A percentile compares a stretch with the other conserved stretches of the same genome.
Evolutionary conservation across 2,888 invertebrate species (phyloP).

Genomic region (Dilophus febrilis): DNA sequence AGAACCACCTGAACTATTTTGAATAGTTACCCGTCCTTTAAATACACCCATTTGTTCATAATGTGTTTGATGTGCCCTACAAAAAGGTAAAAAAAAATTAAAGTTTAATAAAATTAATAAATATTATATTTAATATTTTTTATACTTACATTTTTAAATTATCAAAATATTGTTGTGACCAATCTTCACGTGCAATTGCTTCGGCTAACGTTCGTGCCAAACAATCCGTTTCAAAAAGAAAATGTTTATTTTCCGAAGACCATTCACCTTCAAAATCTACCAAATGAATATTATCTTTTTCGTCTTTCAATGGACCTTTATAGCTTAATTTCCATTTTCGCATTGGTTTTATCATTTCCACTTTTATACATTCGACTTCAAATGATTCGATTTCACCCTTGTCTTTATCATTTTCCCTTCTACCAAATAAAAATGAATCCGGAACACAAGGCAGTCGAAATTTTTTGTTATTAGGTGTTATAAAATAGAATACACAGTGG

Average conservation of each 20-base stretch:
- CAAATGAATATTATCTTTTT: too few species aligned
- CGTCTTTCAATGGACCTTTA: constrained; percentile 42
- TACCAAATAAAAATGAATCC: constrained; percentile 46
- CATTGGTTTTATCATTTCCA: constrained; percentile 55
- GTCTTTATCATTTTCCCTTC: constrained; percentile 20
- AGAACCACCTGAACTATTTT: too few species aligned
- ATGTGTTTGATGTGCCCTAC: constrained; percentile 64
- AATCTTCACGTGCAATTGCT: constrained; percentile 56
- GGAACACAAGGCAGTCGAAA: constrained; percentile 51
- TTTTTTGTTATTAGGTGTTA: constrained; percentile 50
- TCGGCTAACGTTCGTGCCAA: constrained; percentile 46
- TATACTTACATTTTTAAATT: constrained; percentile 39
- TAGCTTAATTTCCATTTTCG: constrained; percentile 51
- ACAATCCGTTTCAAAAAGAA: constrained; percentile 51
- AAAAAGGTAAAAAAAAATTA: constrained; percentile 6
- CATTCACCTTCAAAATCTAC: too few species aligned
- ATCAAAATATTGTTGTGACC: constrained; percentile 51
- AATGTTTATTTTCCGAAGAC: constrained; percentile 15
- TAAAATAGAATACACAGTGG: constrained; percentile 48
- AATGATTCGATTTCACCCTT: constrained; percentile 44
- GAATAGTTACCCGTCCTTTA: constrained; percentile 40
- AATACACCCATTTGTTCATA: constrained; percentile 65
- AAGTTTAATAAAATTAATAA: background rate
- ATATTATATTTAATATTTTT: background rate
- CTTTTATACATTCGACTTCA: constrained; percentile 49